Evolutionary conservation across 2,113 vertebrate species (phyloP).

Genomic region (Origma solitaria): DNA sequence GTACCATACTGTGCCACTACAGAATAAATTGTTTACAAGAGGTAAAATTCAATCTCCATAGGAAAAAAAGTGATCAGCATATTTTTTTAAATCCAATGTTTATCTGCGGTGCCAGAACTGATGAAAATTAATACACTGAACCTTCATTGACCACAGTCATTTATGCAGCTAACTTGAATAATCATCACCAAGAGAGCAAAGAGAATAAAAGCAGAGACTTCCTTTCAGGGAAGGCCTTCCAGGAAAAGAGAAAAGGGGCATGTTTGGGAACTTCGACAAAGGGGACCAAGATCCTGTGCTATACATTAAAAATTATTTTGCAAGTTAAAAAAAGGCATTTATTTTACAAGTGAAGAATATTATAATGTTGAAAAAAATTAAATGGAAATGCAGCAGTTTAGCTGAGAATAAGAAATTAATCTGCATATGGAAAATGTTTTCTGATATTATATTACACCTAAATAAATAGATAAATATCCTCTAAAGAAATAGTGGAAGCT

Average conservation of each 20-base stretch:
- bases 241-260: background rate
- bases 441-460: background rate
- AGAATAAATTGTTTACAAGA: background rate
- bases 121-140: background rate
- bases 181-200: background rate
- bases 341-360: background rate
- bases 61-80: background rate
- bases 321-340: background rate
- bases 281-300: background rate
- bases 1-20: background rate
- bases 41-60: background rate
- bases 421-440: background rate
- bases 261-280: background rate
- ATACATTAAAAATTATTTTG: background rate
- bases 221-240: background rate
- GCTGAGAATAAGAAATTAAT: background rate
- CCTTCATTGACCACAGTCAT: background rate
- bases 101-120: background rate
- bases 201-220: background rate
- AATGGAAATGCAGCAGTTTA: background rate
- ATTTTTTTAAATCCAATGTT: background rate
- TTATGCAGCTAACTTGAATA: background rate
- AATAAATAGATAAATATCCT: background rate
- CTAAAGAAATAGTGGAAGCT: background rate
- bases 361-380: background rate